Base-by-base conservation (phyloP, 1,140 invertebrate genomes). In the Coelopa frigida region DNA sequence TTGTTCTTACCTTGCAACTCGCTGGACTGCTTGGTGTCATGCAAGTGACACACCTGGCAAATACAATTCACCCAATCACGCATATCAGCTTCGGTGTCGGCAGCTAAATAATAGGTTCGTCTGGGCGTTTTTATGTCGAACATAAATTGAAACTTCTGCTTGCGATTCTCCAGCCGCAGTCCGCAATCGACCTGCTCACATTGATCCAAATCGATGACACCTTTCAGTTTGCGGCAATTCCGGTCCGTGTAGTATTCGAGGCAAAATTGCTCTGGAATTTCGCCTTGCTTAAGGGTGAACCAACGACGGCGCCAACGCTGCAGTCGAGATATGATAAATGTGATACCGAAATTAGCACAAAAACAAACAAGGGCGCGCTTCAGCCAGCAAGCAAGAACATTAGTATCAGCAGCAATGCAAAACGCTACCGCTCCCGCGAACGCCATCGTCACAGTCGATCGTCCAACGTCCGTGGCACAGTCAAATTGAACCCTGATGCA, bases 101-200 rank as follows among this genome's bases (percentile, higher is more conserved):
- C 90, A 32, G 91, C 89, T 48, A 97, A 74, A 72, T 91, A 94
- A 71, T 94, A 96, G 36, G 83, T 86, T 50, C 93, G 75, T 57
- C 85, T 86, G 26, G 87, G 84, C 27, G 90, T 94, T 65, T 85
- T 85, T 12, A 94, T 83, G 62, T 89, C 87, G 68, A 94, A 94
- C 74, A 93, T 89, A 50, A 82, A 84, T 52, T 80, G 83, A 69
- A 89, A 87, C 59, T 87, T 86, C 55, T 86, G 80, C 61, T 86
- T 89, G 39, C 79, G 76, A 57, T 85, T 79, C 70, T 89, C 83
- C 70, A 89, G 82, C 54, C 82, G 79, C 37, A 91, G 73, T n/a
- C 88, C 89, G 47, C 85, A 84, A 72, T 92, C 88, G 46, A 92
- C 92, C 78, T 95, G 90, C 73, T 94, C 90, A 73, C 92, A 95